Percentiles rank a stretch among this genome's conserved stretches.
Evolutionary conservation across 2,888 invertebrate genomes (phyloP).

Genomic region (Rugalucina vietnamica): DNA sequence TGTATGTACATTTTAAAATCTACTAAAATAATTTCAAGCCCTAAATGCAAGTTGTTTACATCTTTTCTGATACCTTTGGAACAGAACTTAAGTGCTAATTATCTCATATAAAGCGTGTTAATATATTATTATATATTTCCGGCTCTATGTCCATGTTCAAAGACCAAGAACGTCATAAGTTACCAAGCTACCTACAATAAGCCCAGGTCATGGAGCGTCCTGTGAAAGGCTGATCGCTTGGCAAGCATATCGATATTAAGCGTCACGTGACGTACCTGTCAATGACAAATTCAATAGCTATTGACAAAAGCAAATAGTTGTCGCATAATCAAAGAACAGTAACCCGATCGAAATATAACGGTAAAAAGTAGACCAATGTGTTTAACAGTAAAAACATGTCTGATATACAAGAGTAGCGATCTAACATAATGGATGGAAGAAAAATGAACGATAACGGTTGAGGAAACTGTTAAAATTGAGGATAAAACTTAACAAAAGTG

Average conservation of each 20-base stretch:
- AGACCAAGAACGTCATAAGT: neutral
- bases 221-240: constrained; percentile 22
- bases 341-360: constrained; percentile 20
- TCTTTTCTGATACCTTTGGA: neutral
- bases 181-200: neutral
- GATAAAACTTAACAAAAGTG: neutral
- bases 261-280: constrained; percentile 17
- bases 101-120: neutral
- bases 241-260: constrained; percentile 24
- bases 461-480: neutral
- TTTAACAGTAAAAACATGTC: constrained; percentile 10
- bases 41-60: no score
- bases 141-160: neutral
- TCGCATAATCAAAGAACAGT: constrained; percentile 24
- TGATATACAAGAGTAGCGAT: neutral
- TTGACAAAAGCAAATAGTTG: constrained; percentile 22
- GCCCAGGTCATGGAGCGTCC: neutral
- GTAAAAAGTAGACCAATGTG: constrained; percentile 26
- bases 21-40: no score
- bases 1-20: no score
- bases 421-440: neutral
- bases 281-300: constrained; percentile 23
- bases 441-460: constrained; percentile 1
- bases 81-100: neutral
- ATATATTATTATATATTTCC: neutral